These are phyloP conservation scores for Neodon shergylaensis DNA, from an alignment of 2,113 vertebrate species.

Conservation along the genomic window DNA sequence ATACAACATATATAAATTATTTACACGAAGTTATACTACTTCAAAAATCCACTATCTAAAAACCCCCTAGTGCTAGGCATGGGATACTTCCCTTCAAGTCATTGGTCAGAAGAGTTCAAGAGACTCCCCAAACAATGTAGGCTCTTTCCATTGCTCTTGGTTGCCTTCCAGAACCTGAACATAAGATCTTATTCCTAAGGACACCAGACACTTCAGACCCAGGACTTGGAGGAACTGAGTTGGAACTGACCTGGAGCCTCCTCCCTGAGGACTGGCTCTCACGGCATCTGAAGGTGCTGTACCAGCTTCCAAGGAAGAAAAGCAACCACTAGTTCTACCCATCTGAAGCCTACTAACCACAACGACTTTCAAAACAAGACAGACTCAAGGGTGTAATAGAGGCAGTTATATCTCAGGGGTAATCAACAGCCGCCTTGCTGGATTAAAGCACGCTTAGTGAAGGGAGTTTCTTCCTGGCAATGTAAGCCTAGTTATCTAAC, in stretches of 20 bases:
- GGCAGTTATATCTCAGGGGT: background rate
- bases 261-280: background rate
- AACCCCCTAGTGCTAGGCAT: background rate
- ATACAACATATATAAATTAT: background rate
- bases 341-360: background rate
- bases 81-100: background rate
- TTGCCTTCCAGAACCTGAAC: background rate
- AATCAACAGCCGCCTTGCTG: background rate
- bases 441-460: background rate
- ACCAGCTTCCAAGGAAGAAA: background rate
- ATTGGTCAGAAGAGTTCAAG: background rate
- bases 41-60: background rate
- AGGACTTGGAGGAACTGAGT: background rate
- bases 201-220: background rate
- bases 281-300: background rate
- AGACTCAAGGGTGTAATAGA: background rate
- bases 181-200: background rate
- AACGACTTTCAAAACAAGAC: background rate
- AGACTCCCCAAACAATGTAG: background rate
- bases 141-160: background rate
- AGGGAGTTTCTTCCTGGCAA: background rate
- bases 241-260: background rate
- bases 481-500: background rate
- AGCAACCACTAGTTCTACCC: background rate
- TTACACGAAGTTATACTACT: background rate